These are phyloP conservation scores for Crocuta crocuta DNA, from an alignment of 2,113 vertebrate species.

Conservation along the genomic window DNA sequence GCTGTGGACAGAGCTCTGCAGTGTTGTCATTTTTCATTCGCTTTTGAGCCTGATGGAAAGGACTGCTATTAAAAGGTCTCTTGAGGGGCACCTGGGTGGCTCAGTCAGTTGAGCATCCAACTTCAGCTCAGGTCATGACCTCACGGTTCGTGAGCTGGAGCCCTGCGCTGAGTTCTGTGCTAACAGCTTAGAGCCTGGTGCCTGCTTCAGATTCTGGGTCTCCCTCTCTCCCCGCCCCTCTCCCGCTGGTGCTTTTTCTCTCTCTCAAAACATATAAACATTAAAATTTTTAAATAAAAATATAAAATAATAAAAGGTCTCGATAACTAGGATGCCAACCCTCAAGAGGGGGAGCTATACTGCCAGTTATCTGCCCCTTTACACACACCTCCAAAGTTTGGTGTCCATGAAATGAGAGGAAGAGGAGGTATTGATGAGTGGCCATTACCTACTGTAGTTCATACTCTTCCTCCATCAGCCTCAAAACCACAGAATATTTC, in stretches of 20 bases:
- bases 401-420: not conserved
- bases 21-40: not conserved
- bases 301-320: too few relatives aligned
- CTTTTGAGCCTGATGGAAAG: not conserved
- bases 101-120: too few relatives aligned
- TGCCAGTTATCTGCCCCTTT: not conserved
- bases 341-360: not conserved
- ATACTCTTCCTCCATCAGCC: not conserved
- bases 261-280: too few relatives aligned
- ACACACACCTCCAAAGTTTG: not conserved
- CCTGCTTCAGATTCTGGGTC: too few relatives aligned
- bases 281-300: too few relatives aligned
- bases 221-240: too few relatives aligned
- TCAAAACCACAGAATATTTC: not conserved
- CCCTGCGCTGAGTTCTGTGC: too few relatives aligned
- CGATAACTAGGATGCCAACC: not conserved
- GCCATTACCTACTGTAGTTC: not conserved
- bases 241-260: too few relatives aligned
- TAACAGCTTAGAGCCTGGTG: too few relatives aligned
- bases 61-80: not conserved
- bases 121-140: too few relatives aligned
- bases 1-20: not conserved
- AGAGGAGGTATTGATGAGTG: not conserved
- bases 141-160: accelerated
- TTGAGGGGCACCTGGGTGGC: not conserved